These are phyloP conservation scores for Centropristis striata DNA, from an alignment of 2,113 vertebrate genomes.

Conservation along the genomic window DNA sequence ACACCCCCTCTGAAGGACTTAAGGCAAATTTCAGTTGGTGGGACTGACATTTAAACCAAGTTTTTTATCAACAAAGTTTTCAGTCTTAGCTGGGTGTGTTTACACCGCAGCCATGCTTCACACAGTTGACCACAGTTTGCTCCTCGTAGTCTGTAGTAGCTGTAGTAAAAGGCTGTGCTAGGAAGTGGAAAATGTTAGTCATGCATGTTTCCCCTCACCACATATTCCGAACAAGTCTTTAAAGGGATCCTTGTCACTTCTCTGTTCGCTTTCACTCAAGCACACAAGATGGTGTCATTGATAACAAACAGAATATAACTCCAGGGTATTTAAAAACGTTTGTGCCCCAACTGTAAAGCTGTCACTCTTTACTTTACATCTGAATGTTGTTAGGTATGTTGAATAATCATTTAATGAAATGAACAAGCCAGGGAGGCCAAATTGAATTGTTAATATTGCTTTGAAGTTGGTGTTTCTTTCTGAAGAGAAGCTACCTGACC, in stretches of 20 bases:
- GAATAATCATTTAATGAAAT: background rate
- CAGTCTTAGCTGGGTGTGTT: background rate
- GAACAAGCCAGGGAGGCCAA: background rate
- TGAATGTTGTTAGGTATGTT: background rate
- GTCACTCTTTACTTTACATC: background rate
- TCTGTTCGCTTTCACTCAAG: background rate
- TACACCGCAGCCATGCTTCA: background rate
- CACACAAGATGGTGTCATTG: no score
- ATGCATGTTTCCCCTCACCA: background rate
- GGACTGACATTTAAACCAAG: background rate
- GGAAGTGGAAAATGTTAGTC: constrained; percentile 15
- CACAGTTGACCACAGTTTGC: background rate
- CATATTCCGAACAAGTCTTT: background rate
- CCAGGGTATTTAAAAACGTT: background rate
- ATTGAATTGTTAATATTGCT: background rate
- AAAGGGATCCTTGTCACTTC: background rate
- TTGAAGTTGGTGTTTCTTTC: background rate
- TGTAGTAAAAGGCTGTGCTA: background rate
- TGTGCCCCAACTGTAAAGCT: background rate
- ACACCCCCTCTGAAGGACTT: constrained; percentile 3
- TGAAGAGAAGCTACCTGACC: background rate
- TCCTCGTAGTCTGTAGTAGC: background rate
- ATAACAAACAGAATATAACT: background rate
- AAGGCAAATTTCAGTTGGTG: background rate
- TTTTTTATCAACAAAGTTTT: background rate